These are phyloP conservation scores for Scotopteryx bipunctaria DNA, from an alignment of 2,888 invertebrate genomes.

Conservation along the genomic window DNA sequence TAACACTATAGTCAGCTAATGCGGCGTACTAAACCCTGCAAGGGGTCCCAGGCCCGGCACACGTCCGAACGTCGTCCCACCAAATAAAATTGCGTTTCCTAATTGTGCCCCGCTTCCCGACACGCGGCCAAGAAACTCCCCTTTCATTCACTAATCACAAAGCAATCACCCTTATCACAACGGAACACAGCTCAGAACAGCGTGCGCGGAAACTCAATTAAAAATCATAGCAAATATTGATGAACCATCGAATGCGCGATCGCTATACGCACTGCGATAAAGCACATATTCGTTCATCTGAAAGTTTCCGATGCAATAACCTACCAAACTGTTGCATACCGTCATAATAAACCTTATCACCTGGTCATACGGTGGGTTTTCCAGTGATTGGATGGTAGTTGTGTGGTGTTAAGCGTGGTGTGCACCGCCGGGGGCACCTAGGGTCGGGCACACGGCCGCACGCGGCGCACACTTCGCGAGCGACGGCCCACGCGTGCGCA, in stretches of 20 bases:
- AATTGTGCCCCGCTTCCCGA: conserved; percentile 72
- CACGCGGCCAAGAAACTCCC: conserved; percentile 70
- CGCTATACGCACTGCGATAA: conserved; percentile 16
- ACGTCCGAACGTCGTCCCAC: conserved; percentile 43
- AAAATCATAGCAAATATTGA: conserved; percentile 32
- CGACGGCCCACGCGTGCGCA: conserved; percentile 77
- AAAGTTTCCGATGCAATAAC: conserved; percentile 5
- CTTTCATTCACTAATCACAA: conserved; percentile 24
- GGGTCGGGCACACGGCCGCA: conserved; percentile 61
- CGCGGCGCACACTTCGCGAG: conserved; percentile 79
- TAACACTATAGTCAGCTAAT: conserved; percentile 24
- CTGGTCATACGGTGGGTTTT: conserved; percentile 38
- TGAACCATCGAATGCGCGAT: conserved; percentile 16
- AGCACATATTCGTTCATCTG: conserved; percentile 23
- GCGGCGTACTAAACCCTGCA: conserved; percentile 27
- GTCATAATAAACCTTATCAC: conserved; percentile 20
- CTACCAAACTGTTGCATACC: neutral
- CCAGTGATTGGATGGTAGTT: neutral
- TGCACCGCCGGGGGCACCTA: conserved; percentile 49
- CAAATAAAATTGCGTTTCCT: conserved; percentile 70
- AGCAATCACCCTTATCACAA: conserved; percentile 32
- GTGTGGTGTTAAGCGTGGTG: conserved; percentile 43
- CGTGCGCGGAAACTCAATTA: conserved; percentile 26
- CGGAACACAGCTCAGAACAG: conserved; percentile 32
- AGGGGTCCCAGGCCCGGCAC: conserved; percentile 31